A percentile compares a stretch with the other conserved stretches of the same genome.
phyloP scores from a whole-genome alignment of 1,140 invertebrate genomes.

The Campoletis sonorensis region DNA sequence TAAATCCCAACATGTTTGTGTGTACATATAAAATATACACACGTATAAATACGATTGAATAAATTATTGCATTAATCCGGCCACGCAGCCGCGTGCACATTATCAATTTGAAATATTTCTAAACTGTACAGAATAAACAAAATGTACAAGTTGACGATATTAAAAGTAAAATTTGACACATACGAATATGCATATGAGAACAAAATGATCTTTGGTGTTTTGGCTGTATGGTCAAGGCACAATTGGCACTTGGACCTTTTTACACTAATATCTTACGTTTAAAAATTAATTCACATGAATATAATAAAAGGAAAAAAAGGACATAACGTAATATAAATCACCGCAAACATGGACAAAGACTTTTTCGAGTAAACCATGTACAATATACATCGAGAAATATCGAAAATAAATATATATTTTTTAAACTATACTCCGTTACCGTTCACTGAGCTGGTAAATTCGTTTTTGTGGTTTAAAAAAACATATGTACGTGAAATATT shows the following conservation, averaged over 20 bases:
- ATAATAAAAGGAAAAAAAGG: background rate
- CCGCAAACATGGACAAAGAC: background rate
- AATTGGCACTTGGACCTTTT: slow-evolving; percentile 12
- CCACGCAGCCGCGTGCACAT: slow-evolving; percentile 32
- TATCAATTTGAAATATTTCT: background rate
- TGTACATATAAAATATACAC: slow-evolving; percentile 22
- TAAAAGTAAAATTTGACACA: slow-evolving; percentile 36
- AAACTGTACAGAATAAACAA: slow-evolving; percentile 24
- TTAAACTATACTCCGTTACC: background rate
- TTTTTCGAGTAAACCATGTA: background rate
- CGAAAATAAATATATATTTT: background rate
- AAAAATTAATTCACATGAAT: background rate
- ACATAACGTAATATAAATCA: no score
- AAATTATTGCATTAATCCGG: slow-evolving; percentile 63
- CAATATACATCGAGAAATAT: background rate
- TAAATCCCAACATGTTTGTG: background rate
- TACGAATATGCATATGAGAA: slow-evolving; percentile 17
- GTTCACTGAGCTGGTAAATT: background rate
- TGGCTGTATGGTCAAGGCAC: slow-evolving; percentile 50
- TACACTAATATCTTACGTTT: slow-evolving; percentile 33
- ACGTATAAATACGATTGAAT: slow-evolving; percentile 45
- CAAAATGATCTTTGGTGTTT: slow-evolving; percentile 51
- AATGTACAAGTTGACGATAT: slow-evolving; percentile 33
- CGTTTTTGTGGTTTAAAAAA: background rate
- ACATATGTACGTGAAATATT: background rate